phyloP scores from a whole-genome alignment of 1,140 invertebrate genomes.

The Cyphomyrmex costatus region DNA sequence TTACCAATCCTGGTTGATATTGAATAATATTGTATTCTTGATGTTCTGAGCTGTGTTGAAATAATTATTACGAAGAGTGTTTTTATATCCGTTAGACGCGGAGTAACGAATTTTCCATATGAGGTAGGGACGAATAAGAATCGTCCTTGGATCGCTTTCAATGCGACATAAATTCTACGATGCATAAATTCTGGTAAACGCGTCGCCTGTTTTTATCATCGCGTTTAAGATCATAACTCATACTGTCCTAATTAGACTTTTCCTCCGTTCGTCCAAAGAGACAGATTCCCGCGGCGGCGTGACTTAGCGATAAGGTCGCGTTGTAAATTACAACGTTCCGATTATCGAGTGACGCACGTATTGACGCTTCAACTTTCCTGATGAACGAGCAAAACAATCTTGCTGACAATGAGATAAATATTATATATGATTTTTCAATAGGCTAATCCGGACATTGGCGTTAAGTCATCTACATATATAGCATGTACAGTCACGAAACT shows the following conservation, averaged over 20 bases:
- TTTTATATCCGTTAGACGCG: constrained; percentile 14
- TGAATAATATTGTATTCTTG: neutral
- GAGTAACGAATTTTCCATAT: neutral
- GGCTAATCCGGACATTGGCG: neutral
- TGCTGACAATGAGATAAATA: neutral
- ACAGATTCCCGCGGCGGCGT: constrained; percentile 18
- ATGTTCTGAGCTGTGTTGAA: neutral
- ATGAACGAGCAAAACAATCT: constrained; percentile 17
- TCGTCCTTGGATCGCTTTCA: constrained; percentile 30
- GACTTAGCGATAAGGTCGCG: constrained; percentile 30
- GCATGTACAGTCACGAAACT: too few species aligned
- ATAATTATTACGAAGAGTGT: neutral
- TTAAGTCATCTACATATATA: neutral
- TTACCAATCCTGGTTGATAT: neutral
- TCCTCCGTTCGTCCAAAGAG: constrained; percentile 13
- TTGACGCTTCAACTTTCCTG: constrained; percentile 7
- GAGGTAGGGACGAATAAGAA: neutral
- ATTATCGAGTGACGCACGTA: constrained; percentile 27
- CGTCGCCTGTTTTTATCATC: constrained; percentile 36
- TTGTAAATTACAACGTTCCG: constrained; percentile 46
- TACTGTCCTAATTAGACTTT: constrained; percentile 48
- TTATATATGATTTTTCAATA: neutral
- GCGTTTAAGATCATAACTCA: constrained; percentile 51
- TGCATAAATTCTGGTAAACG: constrained; percentile 18
- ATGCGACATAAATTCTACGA: constrained; percentile 46